These are phyloP conservation scores for Spinibarbus caldwelli DNA, from an alignment of 2,797 vertebrate genomes.

Conservation along the genomic window DNA sequence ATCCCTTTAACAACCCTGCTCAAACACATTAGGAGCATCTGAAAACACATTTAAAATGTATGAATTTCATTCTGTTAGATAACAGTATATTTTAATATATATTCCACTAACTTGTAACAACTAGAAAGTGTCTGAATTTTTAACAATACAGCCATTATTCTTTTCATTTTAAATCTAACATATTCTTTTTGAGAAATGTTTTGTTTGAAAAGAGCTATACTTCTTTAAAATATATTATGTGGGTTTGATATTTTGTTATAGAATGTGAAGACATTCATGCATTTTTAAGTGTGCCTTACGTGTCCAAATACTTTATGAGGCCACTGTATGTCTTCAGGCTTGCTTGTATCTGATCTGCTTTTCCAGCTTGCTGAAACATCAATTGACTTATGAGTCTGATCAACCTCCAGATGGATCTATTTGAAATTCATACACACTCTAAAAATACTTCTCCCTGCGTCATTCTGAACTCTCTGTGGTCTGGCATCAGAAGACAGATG, in stretches of 20 bases:
- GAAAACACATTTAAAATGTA: not conserved
- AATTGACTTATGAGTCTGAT: constrained; percentile 50
- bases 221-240: not conserved
- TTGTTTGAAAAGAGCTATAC: not conserved
- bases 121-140: not conserved
- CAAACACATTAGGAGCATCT: not conserved
- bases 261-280: constrained; percentile 4
- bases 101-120: not conserved
- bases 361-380: constrained; percentile 34
- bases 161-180: not conserved
- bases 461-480: constrained; percentile 52
- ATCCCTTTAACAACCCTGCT: not conserved
- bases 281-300: not conserved
- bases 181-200: not conserved
- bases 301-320: constrained; percentile 28
- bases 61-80: not conserved
- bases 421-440: constrained; percentile 59
- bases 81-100: not conserved
- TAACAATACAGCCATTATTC: not conserved
- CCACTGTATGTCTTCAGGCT: not conserved
- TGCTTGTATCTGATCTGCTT: constrained; percentile 1
- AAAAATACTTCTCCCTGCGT: constrained; percentile 56
- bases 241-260: constrained; percentile 14
- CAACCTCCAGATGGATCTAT: constrained; percentile 56
- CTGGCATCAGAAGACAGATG: constrained; percentile 50